Conservation (phyloP, 2,888 invertebrate species). For the Osmoderma eremita region DNA sequence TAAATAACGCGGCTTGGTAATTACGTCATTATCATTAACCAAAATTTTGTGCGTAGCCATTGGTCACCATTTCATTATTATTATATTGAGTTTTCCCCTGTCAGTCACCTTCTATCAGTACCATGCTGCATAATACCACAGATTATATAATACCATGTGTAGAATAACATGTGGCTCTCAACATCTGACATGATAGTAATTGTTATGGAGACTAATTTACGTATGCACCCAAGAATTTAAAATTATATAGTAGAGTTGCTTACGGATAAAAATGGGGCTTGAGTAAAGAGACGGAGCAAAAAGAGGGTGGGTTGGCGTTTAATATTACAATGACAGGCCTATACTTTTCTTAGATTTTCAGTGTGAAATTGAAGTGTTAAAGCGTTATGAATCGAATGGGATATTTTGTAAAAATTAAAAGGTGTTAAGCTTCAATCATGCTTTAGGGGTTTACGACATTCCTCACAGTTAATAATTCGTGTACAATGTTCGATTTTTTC, state of each 20-base stretch:
- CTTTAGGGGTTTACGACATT: not conserved
- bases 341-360: not conserved
- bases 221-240: constrained; percentile 6
- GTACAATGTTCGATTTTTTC: no score
- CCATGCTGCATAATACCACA: not conserved
- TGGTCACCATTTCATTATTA: constrained; percentile 18
- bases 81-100: constrained; percentile 2
- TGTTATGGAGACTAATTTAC: constrained; percentile 16
- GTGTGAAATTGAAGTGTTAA: constrained; percentile 21
- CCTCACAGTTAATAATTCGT: constrained; percentile 1
- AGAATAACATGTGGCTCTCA: not conserved
- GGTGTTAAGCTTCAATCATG: not conserved
- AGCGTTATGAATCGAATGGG: not conserved
- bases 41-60: constrained; percentile 22
- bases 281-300: constrained; percentile 1
- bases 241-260: constrained; percentile 1
- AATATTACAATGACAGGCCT: constrained; percentile 23
- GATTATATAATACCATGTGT: not conserved
- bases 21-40: constrained; percentile 23
- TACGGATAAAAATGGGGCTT: not conserved
- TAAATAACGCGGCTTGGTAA: constrained; percentile 16
- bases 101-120: not conserved
- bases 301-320: not conserved
- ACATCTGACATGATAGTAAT: constrained; percentile 6
- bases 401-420: constrained; percentile 13